Conservation (phyloP, 2,113 vertebrate genomes). For the Typhlomys cinereus region DNA sequence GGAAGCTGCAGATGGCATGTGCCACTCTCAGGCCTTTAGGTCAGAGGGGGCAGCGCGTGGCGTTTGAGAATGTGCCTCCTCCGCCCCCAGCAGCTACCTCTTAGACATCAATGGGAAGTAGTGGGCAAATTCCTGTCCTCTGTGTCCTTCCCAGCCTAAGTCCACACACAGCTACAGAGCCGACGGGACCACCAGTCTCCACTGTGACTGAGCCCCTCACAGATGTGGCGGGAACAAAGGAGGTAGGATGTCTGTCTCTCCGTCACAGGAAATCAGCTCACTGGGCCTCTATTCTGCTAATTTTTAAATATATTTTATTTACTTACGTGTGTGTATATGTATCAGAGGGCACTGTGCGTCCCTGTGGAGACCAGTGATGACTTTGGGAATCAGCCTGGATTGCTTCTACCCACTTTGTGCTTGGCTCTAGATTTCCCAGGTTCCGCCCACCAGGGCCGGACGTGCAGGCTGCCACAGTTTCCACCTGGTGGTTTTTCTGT, state of each 20-base stretch:
- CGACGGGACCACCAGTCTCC: rapidly evolving
- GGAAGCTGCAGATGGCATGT: neutral
- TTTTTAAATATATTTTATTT: no score
- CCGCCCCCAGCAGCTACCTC: neutral
- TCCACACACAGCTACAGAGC: neutral
- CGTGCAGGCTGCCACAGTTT: no score
- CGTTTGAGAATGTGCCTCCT: neutral
- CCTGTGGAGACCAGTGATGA: no score
- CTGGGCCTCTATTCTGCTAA: neutral
- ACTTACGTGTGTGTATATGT: no score
- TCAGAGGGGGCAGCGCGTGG: neutral
- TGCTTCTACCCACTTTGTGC: no score
- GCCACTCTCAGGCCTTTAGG: neutral
- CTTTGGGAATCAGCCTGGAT: no score
- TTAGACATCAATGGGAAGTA: neutral
- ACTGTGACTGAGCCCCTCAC: neutral
- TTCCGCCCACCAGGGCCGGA: no score
- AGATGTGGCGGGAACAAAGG: neutral
- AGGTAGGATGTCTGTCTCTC: no score
- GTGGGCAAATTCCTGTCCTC: neutral
- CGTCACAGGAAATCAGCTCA: neutral
- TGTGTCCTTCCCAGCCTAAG: neutral
- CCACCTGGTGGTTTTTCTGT: no score
- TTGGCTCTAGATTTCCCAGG: no score
- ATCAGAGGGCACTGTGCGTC: no score